Percentiles rank a stretch among this genome's conserved stretches.
phyloP scores from a whole-genome alignment of 2,113 vertebrate species.

The Gasterosteus nipponicus region DNA sequence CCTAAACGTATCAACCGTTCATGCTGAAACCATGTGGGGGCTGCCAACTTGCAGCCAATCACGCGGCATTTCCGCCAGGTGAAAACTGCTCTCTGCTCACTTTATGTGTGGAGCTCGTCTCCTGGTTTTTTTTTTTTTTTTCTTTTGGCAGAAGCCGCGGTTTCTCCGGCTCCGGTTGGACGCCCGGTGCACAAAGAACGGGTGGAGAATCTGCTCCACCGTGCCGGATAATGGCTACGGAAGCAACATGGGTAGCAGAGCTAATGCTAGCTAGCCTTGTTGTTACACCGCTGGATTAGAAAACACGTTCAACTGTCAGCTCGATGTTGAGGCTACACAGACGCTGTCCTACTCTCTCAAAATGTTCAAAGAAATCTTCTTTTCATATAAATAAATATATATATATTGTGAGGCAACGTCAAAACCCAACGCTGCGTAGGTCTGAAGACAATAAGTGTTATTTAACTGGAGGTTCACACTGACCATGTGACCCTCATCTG shows the following conservation, averaged over 20 bases:
- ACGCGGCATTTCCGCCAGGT: neutral
- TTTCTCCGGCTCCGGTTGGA: neutral
- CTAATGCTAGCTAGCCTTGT: neutral
- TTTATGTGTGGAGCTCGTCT: neutral
- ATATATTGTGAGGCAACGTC: neutral
- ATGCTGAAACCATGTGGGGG: neutral
- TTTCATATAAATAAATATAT: neutral
- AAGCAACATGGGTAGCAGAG: neutral
- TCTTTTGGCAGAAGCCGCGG: neutral
- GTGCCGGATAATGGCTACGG: neutral
- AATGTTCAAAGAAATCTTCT: neutral
- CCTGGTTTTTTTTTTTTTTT: neutral
- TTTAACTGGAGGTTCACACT: neutral
- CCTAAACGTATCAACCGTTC: neutral
- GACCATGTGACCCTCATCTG: neutral
- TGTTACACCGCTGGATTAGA: neutral
- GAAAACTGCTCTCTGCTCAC: neutral
- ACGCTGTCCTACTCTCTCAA: neutral
- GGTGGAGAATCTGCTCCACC: neutral
- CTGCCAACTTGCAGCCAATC: neutral
- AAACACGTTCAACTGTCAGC: neutral
- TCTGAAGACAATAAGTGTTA: neutral
- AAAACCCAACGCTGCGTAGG: neutral
- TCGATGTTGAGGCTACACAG: neutral
- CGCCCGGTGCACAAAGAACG: neutral